phyloP scores from a whole-genome alignment of 2,888 invertebrate species.

The Hesperia comma region DNA sequence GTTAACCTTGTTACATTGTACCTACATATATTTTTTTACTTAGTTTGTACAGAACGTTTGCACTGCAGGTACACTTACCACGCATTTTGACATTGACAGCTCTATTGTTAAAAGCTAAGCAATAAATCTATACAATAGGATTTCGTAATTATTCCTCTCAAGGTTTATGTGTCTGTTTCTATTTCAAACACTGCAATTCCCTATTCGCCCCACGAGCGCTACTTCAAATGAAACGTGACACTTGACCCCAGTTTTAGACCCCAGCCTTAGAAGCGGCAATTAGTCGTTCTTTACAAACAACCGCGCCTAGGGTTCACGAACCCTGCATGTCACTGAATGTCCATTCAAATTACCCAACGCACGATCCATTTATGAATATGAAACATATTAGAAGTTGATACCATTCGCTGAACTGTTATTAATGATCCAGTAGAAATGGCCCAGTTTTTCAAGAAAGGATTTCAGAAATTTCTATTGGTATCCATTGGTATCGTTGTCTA shows the following conservation, averaged over 20 bases:
- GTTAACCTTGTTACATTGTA: no score
- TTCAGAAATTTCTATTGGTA: no score
- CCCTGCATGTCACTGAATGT: slow-evolving; percentile 1
- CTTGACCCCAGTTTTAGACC: background rate
- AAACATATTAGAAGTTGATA: slow-evolving; percentile 4
- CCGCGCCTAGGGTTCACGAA: slow-evolving; percentile 18
- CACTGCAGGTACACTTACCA: no score
- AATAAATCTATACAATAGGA: no score
- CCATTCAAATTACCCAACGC: slow-evolving; percentile 22
- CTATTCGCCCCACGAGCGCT: background rate
- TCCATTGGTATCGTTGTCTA: no score
- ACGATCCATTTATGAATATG: slow-evolving; percentile 22
- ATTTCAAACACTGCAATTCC: no score
- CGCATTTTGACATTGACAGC: no score
- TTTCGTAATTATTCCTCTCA: no score
- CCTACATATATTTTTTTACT: no score
- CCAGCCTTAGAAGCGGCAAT: background rate
- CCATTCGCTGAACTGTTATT: background rate
- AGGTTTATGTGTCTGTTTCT: no score
- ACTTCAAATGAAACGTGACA: background rate
- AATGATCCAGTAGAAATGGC: background rate
- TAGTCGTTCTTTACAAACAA: slow-evolving; percentile 2
- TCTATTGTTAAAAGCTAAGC: no score
- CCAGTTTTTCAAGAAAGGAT: background rate
- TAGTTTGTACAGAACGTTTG: no score